These are phyloP conservation scores for Cephalotes varians DNA, from an alignment of 2,888 invertebrate species.

Conservation along the genomic window DNA sequence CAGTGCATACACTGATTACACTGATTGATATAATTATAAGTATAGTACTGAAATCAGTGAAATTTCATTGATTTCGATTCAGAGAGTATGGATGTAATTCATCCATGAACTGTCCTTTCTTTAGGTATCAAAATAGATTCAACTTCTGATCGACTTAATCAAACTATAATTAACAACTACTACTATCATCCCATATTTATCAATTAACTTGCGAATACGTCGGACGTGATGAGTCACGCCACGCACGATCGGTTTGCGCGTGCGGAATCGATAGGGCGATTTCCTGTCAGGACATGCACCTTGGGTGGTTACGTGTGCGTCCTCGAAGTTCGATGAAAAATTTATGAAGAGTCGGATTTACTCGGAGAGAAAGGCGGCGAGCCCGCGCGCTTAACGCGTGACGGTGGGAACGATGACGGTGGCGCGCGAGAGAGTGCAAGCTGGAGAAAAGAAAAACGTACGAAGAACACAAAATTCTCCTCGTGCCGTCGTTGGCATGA, in stretches of 20 bases:
- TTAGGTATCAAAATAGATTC: too few relatives aligned
- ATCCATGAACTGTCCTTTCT: too few relatives aligned
- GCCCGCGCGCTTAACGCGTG: slow-evolving; percentile 35
- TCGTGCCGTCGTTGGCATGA: slow-evolving; percentile 33
- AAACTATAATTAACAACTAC: too few relatives aligned
- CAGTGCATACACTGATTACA: too few relatives aligned
- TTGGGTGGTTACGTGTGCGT: not conserved
- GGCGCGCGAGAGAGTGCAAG: slow-evolving; percentile 21
- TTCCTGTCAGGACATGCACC: not conserved
- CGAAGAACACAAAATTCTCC: slow-evolving; percentile 52
- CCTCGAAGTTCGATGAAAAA: slow-evolving; percentile 52
- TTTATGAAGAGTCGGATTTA: slow-evolving; percentile 54
- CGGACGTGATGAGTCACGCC: not conserved
- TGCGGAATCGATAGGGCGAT: slow-evolving; percentile 56
- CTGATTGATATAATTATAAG: too few relatives aligned
- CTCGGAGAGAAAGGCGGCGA: slow-evolving; percentile 4
- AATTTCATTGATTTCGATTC: too few relatives aligned
- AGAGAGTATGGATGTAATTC: too few relatives aligned
- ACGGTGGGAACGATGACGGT: slow-evolving; percentile 33
- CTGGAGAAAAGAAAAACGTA: slow-evolving; percentile 20
- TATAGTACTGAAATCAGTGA: too few relatives aligned
- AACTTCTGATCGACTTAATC: too few relatives aligned
- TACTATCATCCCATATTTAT: slow-evolving; percentile 56
- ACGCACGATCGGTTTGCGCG: not conserved
- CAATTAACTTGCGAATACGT: slow-evolving; percentile 61